Evolutionary conservation across 2,888 invertebrate genomes (phyloP), one percentile per base, ranked within the genome.

Genomic region (Drosophila stalkeri): DNA sequence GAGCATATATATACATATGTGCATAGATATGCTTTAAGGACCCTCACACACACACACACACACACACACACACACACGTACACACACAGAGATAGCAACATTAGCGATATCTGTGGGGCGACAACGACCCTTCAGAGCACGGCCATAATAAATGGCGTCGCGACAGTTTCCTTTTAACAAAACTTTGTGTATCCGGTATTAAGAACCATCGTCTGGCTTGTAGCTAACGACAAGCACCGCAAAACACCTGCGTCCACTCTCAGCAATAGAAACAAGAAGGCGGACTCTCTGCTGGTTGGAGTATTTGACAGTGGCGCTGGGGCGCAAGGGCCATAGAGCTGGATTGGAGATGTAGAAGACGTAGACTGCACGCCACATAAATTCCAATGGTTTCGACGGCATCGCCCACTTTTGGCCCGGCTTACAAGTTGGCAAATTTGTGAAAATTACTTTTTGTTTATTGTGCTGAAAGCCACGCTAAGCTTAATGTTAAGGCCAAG

Each of bases 361-460:
- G 49, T 18, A 51, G 49, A 79, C 79, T 81, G 78, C 86, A 91
- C 83, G 91, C 86, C 77, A 92, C 92, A 92, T 92, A 91, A 91
- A 91, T 91, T 92, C 90, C 86, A 82, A 81, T 90, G 91, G 82
- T 75, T 70, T 77, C 64, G 63, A 54, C 69, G 75, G 76, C 62
- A 70, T 70, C 72, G 77, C 83, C 83, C 80, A 80, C 80, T 77
- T 83, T 80, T 60, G 83, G 72, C 81, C 76, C 71, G 86, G 91
- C 91, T 91, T 91, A 92, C 86, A 78, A 82, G 81, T 81, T 92
- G 92, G 92, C 89, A 91, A 92, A 91, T 92, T 91, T 91, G 91
- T 92, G 92, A 90, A 91, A 92, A 92, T 91, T 91, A 91, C 91
- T 89, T 91, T 90, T 89, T 90, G 88, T 91, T 91, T 90, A 90